phyloP scores from a whole-genome alignment of 2,888 invertebrate genomes.

The Drosophila koepferae region DNA sequence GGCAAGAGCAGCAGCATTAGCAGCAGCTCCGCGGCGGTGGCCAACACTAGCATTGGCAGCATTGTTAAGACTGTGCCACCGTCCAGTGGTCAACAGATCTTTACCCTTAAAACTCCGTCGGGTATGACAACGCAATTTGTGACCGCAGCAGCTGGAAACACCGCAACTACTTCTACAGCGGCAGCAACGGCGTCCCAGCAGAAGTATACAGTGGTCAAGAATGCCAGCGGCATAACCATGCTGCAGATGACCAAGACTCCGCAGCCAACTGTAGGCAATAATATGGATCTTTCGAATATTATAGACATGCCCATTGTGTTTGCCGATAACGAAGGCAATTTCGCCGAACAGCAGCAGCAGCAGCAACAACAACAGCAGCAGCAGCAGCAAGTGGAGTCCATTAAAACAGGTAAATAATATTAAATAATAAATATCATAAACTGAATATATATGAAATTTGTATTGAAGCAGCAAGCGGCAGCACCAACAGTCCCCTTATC shows the following conservation, averaged over 20 bases:
- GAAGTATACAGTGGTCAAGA: conserved; percentile 84
- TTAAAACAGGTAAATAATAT: conserved; percentile 50
- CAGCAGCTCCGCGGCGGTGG: conserved; percentile 32
- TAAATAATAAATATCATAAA: not conserved
- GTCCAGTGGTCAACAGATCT: conserved; percentile 77
- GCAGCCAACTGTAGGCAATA: conserved; percentile 24
- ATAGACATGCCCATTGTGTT: conserved; percentile 89
- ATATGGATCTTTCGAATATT: conserved; percentile 87
- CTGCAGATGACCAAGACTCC: conserved; percentile 70
- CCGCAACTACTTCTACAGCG: conserved; percentile 16
- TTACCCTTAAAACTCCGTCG: conserved; percentile 80
- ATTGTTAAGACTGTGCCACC: conserved; percentile 76
- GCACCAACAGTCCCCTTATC: conserved; percentile 63
- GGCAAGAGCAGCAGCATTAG: conserved; percentile 64
- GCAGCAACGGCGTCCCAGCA: conserved; percentile 62
- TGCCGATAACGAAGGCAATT: conserved; percentile 87
- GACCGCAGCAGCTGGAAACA: conserved; percentile 50
- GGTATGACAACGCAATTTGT: conserved; percentile 80
- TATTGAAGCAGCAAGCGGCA: conserved; percentile 33
- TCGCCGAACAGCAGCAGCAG: conserved; percentile 59
- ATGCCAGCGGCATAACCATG: conserved; percentile 68
- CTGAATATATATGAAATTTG: not conserved
- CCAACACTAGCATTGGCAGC: conserved; percentile 70
- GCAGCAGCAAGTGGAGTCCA: conserved; percentile 9
- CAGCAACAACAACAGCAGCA: conserved; percentile 23